A percentile compares a stretch with the other conserved stretches of the same genome.
phyloP scores from a whole-genome alignment of 2,888 invertebrate genomes.

The Glaucopsyche alexis region DNA sequence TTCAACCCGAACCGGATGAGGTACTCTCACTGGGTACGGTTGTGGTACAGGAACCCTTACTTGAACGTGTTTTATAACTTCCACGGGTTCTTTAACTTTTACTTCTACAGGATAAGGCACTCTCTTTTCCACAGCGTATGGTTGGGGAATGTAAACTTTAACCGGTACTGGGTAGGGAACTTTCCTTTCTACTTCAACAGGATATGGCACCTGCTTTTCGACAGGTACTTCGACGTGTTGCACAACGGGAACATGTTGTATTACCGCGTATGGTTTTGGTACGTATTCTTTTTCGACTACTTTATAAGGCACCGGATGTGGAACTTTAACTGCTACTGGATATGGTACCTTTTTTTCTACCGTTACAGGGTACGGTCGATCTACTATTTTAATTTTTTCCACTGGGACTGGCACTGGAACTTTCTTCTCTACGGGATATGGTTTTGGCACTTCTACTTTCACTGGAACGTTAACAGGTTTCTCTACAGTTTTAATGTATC shows the following conservation, averaged over 20 bases:
- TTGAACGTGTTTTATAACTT: conserved; percentile 68
- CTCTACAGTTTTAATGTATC: conserved; percentile 81
- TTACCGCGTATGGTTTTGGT: conserved; percentile 70
- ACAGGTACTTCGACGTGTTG: conserved; percentile 60
- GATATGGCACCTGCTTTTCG: conserved; percentile 58
- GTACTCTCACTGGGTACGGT: conserved; percentile 78
- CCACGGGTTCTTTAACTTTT: conserved; percentile 67
- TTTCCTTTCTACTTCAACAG: conserved; percentile 65
- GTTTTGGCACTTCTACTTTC: conserved; percentile 80
- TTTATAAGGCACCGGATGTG: conserved; percentile 73
- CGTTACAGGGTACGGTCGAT: conserved; percentile 65
- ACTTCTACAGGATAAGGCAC: conserved; percentile 75
- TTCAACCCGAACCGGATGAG: conserved; percentile 72
- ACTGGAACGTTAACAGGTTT: conserved; percentile 74
- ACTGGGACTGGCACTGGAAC: conserved; percentile 57
- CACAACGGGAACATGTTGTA: conserved; percentile 66
- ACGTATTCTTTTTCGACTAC: conserved; percentile 74
- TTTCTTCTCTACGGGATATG: conserved; percentile 74
- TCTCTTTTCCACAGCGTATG: conserved; percentile 77
- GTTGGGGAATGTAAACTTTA: conserved; percentile 67
- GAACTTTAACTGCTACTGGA: conserved; percentile 68
- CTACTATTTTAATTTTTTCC: conserved; percentile 51
- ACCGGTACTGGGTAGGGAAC: conserved; percentile 57
- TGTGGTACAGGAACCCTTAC: conserved; percentile 65
- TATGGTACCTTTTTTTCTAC: conserved; percentile 72